Base-by-base conservation (phyloP, 1,140 invertebrate genomes). In the Phenacoccus solenopsis region DNA sequence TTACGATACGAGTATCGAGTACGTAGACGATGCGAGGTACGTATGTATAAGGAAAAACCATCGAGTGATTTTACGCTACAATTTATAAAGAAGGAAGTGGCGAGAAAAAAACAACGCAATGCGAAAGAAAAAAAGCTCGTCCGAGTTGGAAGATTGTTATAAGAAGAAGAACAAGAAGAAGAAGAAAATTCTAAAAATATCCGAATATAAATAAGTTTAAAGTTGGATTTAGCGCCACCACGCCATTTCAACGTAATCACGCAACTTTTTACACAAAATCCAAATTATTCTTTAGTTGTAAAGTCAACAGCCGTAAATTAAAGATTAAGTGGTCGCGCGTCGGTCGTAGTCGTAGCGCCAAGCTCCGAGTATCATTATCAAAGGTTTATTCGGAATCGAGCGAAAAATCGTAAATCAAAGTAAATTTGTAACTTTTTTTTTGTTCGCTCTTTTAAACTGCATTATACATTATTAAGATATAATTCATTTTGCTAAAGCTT, bases 361-460 rank as follows among this genome's bases (percentile, higher is more conserved):
- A 49, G 38, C 38, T n/a, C 38, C 12, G 38, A 4, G 38, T 49
- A 49, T n/a, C n/a, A n/a, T 49, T 49, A 49, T 49, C 38, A n/a
- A n/a, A 49, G 38, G 38, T 49, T 49, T 49, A 49, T n/a, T 49
- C 38, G 38, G 38, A 49, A 49, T 49, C 38, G 20, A n/a, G 38
- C 38, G 38, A 49, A 49, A 49, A 49, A 49, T 49, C 38, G 38
- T 49, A 49, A 49, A 49, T 49, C 38, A 49, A 49, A 49, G 12
- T 49, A 49, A 49, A 49, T 49, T 49, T 49, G 38, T 49, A 49
- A 49, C 38, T 49, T 49, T 49, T 49, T 49, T 49, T 49, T 49
- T 16, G 13, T 49, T 49, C 16, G 16, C 16, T 49, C 20, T 49
- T 16, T 10, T 16, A 16, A 49, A 49, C 38, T 49, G 38, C 38